Evolutionary conservation across 2,797 vertebrate genomes (phyloP), one percentile per base, ranked within the genome.

Genomic region (Corythornis leucogaster): DNA sequence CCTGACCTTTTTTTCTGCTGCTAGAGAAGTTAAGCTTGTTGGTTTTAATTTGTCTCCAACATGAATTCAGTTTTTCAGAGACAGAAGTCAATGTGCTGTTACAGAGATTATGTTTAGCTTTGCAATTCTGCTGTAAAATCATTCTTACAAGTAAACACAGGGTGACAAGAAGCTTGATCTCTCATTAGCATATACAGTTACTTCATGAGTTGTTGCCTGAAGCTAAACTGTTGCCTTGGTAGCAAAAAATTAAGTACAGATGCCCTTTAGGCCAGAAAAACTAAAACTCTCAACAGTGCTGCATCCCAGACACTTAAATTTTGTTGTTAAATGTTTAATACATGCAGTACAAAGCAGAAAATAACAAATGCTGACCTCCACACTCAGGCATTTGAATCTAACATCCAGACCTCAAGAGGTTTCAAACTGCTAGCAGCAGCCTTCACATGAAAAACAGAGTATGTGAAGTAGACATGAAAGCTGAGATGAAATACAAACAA

Each of bases 61-160:
- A 54, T 10, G 18, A 83, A 53, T 8, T 33, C 11, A 31, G 42
- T 51, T 92, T 91, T 76, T 85, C 91, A 91, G 88, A 89, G n/a
- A 87, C 42, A 69, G 80, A 89, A 89, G 82, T 89, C 63, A 90
- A 87, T 78, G 91, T 87, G 79, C 13, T 95, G 62, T 89, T 91
- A 90, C 25, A 88, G 35, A 81, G 50, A 93, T 81, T 87, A 92
- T 20, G 19, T 71, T 61, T 73, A 94, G n/a, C 62, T 77, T 48
- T 92, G 40, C 13, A 77, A 73, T 89, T 89, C 80, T 82, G 13
- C 5, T 73, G 95, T 66, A 94, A 93, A 95, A 92, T 93, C 8
- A 75, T 66, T 92, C 85, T 93, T 75, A 82, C 64, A 97, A 70
- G 63, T 90, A 94, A 91, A 93, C 85, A 85, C 18, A 93, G 55